Evolutionary conservation across 2,797 vertebrate genomes (phyloP).

Genomic region (Mus minutoides): DNA sequence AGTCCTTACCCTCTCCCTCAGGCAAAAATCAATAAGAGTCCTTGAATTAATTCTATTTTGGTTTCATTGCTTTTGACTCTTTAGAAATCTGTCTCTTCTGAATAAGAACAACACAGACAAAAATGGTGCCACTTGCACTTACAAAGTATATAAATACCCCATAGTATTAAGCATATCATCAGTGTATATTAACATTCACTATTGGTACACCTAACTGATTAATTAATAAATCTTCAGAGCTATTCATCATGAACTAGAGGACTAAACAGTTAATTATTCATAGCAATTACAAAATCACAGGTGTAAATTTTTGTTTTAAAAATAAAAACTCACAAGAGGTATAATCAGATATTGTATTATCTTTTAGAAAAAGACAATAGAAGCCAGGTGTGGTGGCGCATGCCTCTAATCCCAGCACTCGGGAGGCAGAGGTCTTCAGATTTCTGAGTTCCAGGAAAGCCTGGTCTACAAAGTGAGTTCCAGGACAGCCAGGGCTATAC

Average conservation of each 20-base stretch:
- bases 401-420: too few relatives aligned
- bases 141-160: background rate
- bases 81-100: background rate
- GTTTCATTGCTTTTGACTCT: background rate
- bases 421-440: too few relatives aligned
- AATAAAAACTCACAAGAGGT: background rate
- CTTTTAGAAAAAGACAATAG: background rate
- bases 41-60: conserved; percentile 1
- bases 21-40: background rate
- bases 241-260: background rate
- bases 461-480: too few relatives aligned
- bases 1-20: background rate
- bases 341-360: background rate
- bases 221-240: background rate
- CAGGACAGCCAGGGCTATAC: too few relatives aligned
- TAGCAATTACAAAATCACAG: background rate
- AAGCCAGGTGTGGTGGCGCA: too few relatives aligned
- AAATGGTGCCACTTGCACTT: background rate
- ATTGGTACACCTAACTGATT: background rate
- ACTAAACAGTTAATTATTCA: background rate
- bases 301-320: background rate
- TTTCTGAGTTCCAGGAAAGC: too few relatives aligned
- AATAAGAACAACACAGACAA: background rate
- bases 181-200: background rate
- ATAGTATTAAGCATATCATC: background rate